A percentile compares a stretch with the other conserved stretches of the same genome.
Evolutionary conservation across 1,140 invertebrate species (phyloP).

Genomic region (Leptestheria dahalacensis): DNA sequence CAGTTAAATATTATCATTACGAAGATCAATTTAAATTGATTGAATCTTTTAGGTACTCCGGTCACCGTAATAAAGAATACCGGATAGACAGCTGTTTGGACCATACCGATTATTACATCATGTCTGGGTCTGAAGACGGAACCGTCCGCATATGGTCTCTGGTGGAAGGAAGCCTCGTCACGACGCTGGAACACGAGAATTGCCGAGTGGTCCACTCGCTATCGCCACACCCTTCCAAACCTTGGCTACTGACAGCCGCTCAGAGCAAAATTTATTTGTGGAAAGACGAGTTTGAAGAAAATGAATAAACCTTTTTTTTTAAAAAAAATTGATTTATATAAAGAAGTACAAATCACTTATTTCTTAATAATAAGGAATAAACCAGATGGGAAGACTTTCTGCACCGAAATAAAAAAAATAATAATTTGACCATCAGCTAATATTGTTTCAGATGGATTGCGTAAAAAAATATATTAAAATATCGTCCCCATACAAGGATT

Average conservation of each 20-base stretch:
- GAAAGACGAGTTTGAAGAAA: slow-evolving; percentile 21
- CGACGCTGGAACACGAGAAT: slow-evolving; percentile 28
- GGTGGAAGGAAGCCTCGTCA: slow-evolving; percentile 46
- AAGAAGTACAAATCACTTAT: too few species aligned
- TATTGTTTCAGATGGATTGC: too few species aligned
- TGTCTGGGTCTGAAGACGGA: slow-evolving; percentile 78
- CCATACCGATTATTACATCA: slow-evolving; percentile 59
- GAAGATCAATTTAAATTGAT: too few species aligned
- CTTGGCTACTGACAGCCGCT: slow-evolving; percentile 32
- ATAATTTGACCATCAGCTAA: too few species aligned
- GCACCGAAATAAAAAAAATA: too few species aligned
- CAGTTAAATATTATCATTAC: slow-evolving; percentile 5
- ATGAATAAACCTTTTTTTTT: slow-evolving; percentile 7
- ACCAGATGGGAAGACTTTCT: too few species aligned
- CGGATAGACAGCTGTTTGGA: slow-evolving; percentile 73
- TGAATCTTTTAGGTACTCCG: slow-evolving; percentile 42
- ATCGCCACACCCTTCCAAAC: slow-evolving; percentile 32
- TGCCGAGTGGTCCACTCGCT: slow-evolving; percentile 45
- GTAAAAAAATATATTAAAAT: too few species aligned
- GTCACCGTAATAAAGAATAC: slow-evolving; percentile 61
- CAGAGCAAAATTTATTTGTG: slow-evolving; percentile 34
- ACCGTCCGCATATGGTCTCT: slow-evolving; percentile 77
- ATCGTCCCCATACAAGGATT: too few species aligned
- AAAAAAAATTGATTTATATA: too few species aligned
- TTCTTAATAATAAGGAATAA: too few species aligned